Evolutionary conservation across 2,888 invertebrate species (phyloP).

Genomic region (Amblyjoppa fuscipennis): DNA sequence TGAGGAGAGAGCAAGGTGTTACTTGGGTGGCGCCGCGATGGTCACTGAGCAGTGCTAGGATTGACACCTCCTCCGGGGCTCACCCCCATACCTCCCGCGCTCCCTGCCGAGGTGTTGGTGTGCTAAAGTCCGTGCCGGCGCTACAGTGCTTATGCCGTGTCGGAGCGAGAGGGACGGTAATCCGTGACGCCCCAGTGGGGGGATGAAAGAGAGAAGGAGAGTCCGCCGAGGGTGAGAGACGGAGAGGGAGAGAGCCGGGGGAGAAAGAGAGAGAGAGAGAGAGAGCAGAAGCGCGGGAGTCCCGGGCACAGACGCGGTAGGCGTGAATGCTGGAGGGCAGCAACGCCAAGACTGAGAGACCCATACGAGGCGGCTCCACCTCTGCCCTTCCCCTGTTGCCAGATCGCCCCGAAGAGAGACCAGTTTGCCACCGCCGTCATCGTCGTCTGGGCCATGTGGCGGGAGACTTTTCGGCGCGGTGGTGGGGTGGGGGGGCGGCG

Average conservation of each 20-base stretch:
- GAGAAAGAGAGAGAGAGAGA: conserved; percentile 34
- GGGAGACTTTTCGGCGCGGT: conserved; percentile 21
- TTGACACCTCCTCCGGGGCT: conserved; percentile 85
- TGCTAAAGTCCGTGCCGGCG: conserved; percentile 80
- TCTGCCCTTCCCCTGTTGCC: conserved; percentile 80
- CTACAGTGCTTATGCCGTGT: conserved; percentile 49
- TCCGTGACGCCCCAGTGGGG: conserved; percentile 37
- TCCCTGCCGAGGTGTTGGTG: conserved; percentile 82
- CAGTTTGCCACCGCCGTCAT: conserved; percentile 58
- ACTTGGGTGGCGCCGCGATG: conserved; percentile 86
- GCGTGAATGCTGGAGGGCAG: conserved; percentile 85
- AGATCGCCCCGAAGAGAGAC: conserved; percentile 54
- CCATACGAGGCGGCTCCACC: conserved; percentile 80
- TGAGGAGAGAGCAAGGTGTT: conserved; percentile 84
- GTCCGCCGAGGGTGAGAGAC: not conserved
- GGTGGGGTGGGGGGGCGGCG: conserved; percentile 32
- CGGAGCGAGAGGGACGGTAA: conserved; percentile 56
- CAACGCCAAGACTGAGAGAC: conserved; percentile 83
- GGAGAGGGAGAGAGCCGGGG: conserved; percentile 4
- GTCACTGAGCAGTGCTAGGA: conserved; percentile 86
- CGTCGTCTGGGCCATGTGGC: conserved; percentile 46
- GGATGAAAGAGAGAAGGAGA: conserved; percentile 12
- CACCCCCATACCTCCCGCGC: conserved; percentile 83
- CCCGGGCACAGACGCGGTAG: conserved; percentile 81
- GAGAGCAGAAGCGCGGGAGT: conserved; percentile 55